Evolutionary conservation across 2,113 vertebrate genomes (phyloP).

Genomic region (Myiagra hebetior): DNA sequence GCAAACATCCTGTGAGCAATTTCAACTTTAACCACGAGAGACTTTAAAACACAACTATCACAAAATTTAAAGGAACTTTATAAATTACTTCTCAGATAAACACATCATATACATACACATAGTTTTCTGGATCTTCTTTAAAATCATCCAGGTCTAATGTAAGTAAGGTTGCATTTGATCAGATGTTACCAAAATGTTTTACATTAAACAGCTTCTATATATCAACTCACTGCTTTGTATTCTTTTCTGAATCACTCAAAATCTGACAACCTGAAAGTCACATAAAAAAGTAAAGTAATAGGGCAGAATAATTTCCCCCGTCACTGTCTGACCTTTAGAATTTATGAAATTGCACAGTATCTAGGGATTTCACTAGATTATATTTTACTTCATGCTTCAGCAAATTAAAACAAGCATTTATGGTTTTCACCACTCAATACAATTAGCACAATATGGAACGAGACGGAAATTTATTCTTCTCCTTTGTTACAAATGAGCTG

Average conservation of each 20-base stretch:
- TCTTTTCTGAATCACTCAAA: not conserved
- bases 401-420: not conserved
- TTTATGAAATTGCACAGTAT: not conserved
- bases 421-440: not conserved
- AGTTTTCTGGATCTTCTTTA: not conserved
- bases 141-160: not conserved
- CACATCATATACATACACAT: rapidly evolving
- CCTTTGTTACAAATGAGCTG: not conserved
- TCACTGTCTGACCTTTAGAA: not conserved
- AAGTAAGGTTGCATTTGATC: not conserved
- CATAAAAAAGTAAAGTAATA: not conserved
- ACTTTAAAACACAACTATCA: not conserved
- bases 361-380: not conserved
- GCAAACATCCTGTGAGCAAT: not conserved
- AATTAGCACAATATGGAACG: not conserved
- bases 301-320: not conserved
- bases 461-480: not conserved
- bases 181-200: not conserved
- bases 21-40: not conserved
- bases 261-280: not conserved
- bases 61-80: not conserved
- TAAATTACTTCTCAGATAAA: not conserved
- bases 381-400: not conserved
- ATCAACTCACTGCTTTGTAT: not conserved
- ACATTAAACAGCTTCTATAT: not conserved